Evolutionary conservation across 2,113 vertebrate species (phyloP).

Genomic region (Platichthys stellatus): DNA sequence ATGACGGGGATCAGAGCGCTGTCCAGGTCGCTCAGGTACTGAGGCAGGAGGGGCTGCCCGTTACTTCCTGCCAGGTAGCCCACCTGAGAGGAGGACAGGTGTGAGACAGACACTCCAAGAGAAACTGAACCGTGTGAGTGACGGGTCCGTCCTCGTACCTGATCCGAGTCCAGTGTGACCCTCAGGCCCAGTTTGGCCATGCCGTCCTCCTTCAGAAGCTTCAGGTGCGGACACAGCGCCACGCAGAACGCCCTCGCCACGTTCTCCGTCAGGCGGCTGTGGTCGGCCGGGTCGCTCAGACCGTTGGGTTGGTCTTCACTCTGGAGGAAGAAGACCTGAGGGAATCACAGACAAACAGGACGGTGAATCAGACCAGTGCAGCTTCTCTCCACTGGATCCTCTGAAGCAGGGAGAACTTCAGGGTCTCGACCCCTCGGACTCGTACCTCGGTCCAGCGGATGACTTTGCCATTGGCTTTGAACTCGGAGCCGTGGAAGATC

Average conservation of each 20-base stretch:
- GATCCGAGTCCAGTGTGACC: constrained; percentile 94
- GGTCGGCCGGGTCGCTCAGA: constrained; percentile 94
- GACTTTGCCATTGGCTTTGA: constrained; percentile 97
- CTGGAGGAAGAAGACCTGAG: constrained; percentile 95
- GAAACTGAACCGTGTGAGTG: not conserved
- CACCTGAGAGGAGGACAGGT: constrained; percentile 81
- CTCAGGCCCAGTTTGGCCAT: constrained; percentile 95
- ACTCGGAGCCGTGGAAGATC: constrained; percentile 97
- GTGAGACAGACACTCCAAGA: not conserved
- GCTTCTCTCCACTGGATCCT: no score
- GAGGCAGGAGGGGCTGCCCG: constrained; percentile 91
- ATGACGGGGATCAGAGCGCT: constrained; percentile 97
- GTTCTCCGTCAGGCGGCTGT: constrained; percentile 94
- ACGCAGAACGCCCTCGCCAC: constrained; percentile 95
- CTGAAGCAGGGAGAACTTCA: no score
- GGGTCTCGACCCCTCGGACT: not conserved
- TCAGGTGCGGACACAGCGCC: constrained; percentile 95
- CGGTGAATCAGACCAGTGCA: not conserved
- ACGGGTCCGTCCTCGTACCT: constrained; percentile 80
- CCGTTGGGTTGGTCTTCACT: constrained; percentile 91
- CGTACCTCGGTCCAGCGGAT: constrained; percentile 97
- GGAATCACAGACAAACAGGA: not conserved
- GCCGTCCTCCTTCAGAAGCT: constrained; percentile 96
- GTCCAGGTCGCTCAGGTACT: constrained; percentile 98
- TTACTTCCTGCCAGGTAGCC: constrained; percentile 98